Base-by-base conservation (phyloP, 2,113 vertebrate genomes). In the Callipepla californica region DNA sequence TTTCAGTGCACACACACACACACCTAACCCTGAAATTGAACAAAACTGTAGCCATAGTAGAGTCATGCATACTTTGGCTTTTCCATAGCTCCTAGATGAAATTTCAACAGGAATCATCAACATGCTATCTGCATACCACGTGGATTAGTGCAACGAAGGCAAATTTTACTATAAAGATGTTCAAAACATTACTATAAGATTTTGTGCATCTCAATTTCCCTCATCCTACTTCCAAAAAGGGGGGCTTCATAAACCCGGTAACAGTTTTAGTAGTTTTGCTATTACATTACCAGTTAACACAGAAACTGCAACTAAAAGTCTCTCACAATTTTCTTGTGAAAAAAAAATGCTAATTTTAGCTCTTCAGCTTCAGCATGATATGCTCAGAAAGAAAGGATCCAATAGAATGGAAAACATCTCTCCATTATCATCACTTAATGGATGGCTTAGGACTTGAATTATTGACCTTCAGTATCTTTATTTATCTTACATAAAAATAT, bases 21-120 rank as follows among this genome's bases (percentile, higher is more conserved):
- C 3, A 9, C 7, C 14, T n/a, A 21, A 25, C 6, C 19, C 4
- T 1, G 0, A 0, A 74, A 66, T 63, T n/a, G 18, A 32, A 53
- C 3, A 2, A 65, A 92, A 72, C 13, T 19, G 47, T 16, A 45
- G 8, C 22, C 28, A 47, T 20, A 18, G 42, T 36, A 34, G 9
- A 77, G 62, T 25, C 32, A 42, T 0, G 1, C 1, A 5, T 30
- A 67, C 62, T 66, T 90, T 26, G 17, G 38, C 12, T 70, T 90
- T 59, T 6, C 38, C 55, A 5, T 61, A 63, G 42, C 38, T 92
- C 13, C n/a, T 57, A 11, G 30, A 78, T 70, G 50, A 74, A 74
- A 63, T 34, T 62, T 34, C 83, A 30, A 58, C 45, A 48, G 25
- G 79, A 85, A 73, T n/a, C 42, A 58, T 1, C 32, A 48, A n/a